These are phyloP conservation scores for Caenorhabditis sinica DNA, from an alignment of 2,888 invertebrate species.

Conservation along the genomic window DNA sequence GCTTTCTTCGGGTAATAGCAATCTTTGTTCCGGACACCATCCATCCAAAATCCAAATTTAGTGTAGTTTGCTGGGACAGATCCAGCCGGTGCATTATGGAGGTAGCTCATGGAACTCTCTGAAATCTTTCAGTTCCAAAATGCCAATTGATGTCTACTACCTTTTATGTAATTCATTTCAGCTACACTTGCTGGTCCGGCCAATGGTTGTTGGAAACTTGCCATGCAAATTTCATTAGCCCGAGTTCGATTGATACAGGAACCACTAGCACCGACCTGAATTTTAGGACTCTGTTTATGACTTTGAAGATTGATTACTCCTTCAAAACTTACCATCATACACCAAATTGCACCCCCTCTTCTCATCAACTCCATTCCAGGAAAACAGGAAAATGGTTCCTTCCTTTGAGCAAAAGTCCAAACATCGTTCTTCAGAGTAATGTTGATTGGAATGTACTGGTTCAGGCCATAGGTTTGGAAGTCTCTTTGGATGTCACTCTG, in stretches of 20 bases:
- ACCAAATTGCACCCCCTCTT: conserved; percentile 4
- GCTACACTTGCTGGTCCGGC: not conserved
- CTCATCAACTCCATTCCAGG: not conserved
- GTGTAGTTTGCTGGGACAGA: not conserved
- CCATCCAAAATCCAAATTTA: conserved; percentile 24
- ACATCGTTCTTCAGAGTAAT: conserved; percentile 12
- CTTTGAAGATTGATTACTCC: not conserved
- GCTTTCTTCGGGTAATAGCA: not conserved
- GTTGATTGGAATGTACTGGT: not conserved
- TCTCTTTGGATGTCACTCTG: not conserved
- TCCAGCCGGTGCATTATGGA: not conserved
- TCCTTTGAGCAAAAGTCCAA: not conserved
- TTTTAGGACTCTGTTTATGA: too few relatives aligned
- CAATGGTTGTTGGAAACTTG: not conserved
- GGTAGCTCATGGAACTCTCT: not conserved
- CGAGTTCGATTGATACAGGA: conserved; percentile 4
- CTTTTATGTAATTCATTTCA: not conserved
- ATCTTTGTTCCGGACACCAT: conserved; percentile 5
- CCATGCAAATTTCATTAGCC: not conserved
- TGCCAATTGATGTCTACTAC: not conserved
- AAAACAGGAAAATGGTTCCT: not conserved
- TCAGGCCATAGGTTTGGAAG: not conserved
- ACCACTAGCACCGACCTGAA: not conserved
- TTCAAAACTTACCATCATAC: not conserved
- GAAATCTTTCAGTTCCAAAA: not conserved